Conservation (phyloP, 2,888 invertebrate genomes). For the Ischnus inquisitorius region DNA sequence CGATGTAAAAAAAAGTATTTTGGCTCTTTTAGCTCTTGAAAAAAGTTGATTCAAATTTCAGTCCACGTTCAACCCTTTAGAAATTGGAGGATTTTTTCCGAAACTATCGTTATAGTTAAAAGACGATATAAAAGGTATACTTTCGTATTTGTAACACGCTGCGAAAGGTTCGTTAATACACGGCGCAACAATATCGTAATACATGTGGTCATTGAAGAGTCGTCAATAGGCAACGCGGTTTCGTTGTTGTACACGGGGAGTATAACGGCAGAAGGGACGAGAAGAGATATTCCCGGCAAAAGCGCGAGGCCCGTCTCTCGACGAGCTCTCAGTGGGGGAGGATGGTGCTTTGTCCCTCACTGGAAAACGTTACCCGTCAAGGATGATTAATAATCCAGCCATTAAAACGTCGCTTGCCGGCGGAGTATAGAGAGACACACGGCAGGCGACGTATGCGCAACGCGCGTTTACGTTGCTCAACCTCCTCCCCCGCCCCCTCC, state of each 20-base stretch:
- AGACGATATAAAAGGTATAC: too few relatives aligned
- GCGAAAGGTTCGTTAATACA: background rate
- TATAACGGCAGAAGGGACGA: background rate
- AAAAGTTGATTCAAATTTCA: too few relatives aligned
- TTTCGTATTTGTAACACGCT: background rate
- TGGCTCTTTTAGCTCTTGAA: too few relatives aligned
- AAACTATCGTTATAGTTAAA: too few relatives aligned
- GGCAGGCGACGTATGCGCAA: constrained; percentile 8
- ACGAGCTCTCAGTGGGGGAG: background rate
- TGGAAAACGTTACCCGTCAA: constrained; percentile 57
- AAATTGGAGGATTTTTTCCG: too few relatives aligned
- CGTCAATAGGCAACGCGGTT: background rate
- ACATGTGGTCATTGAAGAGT: background rate
- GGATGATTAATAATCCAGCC: constrained; percentile 61
- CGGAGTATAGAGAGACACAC: background rate
- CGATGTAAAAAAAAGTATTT: too few relatives aligned
- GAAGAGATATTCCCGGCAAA: background rate
- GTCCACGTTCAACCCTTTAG: too few relatives aligned
- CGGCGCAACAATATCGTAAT: background rate
- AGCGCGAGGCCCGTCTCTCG: background rate
- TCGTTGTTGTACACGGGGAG: background rate
- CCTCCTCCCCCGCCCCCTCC: background rate
- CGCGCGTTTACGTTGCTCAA: background rate
- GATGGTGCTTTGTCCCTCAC: constrained; percentile 14
- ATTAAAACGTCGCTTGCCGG: constrained; percentile 46